phyloP scores from a whole-genome alignment of 2,113 vertebrate species.

The Myotis brandtii region DNA sequence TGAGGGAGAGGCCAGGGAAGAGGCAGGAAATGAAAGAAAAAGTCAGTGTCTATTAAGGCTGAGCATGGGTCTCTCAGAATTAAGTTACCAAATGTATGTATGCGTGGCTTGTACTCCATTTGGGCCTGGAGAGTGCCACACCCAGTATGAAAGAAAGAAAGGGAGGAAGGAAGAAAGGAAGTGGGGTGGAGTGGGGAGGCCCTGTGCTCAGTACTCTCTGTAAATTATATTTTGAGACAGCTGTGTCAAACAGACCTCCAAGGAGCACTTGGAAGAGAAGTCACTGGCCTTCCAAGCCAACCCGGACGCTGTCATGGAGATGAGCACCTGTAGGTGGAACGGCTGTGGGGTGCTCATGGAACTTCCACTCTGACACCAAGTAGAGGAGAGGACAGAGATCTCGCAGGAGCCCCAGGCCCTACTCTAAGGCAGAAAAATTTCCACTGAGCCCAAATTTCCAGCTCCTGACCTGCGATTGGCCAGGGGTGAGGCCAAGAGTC shows the following conservation, averaged over 20 bases:
- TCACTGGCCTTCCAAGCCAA: neutral
- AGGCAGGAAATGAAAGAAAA: neutral
- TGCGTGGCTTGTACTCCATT: rapidly evolving
- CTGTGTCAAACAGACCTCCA: neutral
- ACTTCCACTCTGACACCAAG: neutral
- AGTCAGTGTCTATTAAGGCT: neutral
- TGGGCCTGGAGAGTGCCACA: neutral
- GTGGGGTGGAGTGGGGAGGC: too few relatives aligned
- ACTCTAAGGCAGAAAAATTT: too few relatives aligned
- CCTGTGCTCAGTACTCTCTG: neutral
- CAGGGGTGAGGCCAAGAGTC: neutral
- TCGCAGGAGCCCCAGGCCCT: neutral
- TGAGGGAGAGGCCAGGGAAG: too few relatives aligned
- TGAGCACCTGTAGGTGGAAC: rapidly evolving
- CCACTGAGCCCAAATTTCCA: neutral
- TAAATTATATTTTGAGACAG: neutral
- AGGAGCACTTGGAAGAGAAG: neutral
- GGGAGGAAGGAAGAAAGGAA: neutral
- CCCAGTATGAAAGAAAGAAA: neutral
- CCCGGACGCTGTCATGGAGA: neutral
- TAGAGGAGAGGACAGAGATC: neutral
- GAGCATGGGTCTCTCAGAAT: rapidly evolving
- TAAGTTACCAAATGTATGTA: neutral
- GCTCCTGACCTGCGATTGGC: neutral
- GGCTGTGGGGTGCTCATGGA: neutral